Percentiles rank a stretch among this genome's conserved stretches.
Evolutionary conservation across 2,888 invertebrate genomes (phyloP).

Genomic region (Hemaris fuciformis): DNA sequence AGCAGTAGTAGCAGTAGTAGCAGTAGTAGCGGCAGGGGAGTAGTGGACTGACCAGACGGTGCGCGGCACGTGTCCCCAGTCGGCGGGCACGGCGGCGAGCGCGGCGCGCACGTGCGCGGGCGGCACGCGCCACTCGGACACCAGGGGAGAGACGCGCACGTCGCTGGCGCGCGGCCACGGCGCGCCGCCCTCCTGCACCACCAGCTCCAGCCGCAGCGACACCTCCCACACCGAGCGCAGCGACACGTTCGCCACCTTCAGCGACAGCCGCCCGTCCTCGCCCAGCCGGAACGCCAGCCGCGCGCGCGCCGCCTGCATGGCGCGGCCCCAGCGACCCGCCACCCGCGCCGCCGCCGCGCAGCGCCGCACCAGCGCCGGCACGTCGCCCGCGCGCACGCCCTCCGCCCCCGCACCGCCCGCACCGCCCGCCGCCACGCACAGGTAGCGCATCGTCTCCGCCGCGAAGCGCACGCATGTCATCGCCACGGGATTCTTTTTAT

Average conservation of each 20-base stretch:
- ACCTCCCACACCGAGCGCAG: constrained; percentile 69
- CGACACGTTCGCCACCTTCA: constrained; percentile 69
- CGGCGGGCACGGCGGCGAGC: constrained; percentile 34
- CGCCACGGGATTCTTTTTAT: constrained; percentile 49
- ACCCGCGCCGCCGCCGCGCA: constrained; percentile 43
- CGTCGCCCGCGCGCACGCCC: constrained; percentile 32
- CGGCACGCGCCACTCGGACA: constrained; percentile 30
- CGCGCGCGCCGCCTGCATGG: constrained; percentile 52
- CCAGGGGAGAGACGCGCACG: constrained; percentile 40
- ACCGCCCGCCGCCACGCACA: constrained; percentile 25
- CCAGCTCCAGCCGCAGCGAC: constrained; percentile 46
- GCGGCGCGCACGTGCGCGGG: constrained; percentile 27
- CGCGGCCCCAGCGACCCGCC: constrained; percentile 50
- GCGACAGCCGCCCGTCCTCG: constrained; percentile 38
- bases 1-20: too few relatives aligned
- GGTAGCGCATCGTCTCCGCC: constrained; percentile 45
- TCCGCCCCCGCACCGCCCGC: too few relatives aligned
- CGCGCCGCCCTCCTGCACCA: constrained; percentile 32
- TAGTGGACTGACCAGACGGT: constrained; percentile 50
- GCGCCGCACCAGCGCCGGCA: constrained; percentile 39
- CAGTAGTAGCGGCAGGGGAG: neutral
- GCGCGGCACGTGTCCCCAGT: constrained; percentile 68
- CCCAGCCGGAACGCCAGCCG: constrained; percentile 53
- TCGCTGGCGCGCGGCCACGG: constrained; percentile 53
- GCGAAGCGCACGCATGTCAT: constrained; percentile 50